These are phyloP conservation scores for Actinia tenebrosa DNA, from an alignment of 64 coral and sea anemone species.

Conservation along the genomic window DNA sequence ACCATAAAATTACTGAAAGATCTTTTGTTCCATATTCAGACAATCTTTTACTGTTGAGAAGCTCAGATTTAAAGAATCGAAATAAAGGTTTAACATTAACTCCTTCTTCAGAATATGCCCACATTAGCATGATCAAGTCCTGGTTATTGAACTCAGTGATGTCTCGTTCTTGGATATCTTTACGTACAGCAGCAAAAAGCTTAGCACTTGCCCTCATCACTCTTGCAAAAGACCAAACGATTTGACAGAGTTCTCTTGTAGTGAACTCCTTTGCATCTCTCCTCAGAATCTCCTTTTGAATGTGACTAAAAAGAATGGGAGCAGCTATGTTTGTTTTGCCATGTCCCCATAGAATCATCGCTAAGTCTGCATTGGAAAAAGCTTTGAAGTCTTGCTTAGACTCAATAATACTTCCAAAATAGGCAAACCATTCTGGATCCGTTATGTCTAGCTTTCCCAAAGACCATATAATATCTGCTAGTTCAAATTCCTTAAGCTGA, in stretches of 20 bases:
- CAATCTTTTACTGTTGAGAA: background rate
- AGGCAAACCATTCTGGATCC: background rate
- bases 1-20: conserved; percentile 15
- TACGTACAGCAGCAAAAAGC: conserved; percentile 9
- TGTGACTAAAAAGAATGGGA: background rate
- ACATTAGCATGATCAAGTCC: conserved; percentile 17
- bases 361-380: conserved; percentile 26
- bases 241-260: conserved; percentile 15
- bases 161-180: conserved; percentile 3
- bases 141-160: conserved; percentile 21
- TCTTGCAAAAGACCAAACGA: conserved; percentile 25
- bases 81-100: conserved; percentile 19
- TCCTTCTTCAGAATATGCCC: conserved; percentile 13
- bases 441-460: background rate
- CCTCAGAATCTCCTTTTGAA: conserved; percentile 3
- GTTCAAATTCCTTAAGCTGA: conserved; percentile 14
- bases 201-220: conserved; percentile 9
- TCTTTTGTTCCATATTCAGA: background rate
- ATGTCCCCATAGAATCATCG: conserved; percentile 29
- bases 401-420: conserved; percentile 4
- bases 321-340: background rate
- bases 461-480: conserved; percentile 23
- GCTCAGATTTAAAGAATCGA: conserved; percentile 24
- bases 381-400: background rate
- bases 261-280: background rate